Conservation (phyloP, 2,113 vertebrate genomes). For the Holacanthus passer region DNA sequence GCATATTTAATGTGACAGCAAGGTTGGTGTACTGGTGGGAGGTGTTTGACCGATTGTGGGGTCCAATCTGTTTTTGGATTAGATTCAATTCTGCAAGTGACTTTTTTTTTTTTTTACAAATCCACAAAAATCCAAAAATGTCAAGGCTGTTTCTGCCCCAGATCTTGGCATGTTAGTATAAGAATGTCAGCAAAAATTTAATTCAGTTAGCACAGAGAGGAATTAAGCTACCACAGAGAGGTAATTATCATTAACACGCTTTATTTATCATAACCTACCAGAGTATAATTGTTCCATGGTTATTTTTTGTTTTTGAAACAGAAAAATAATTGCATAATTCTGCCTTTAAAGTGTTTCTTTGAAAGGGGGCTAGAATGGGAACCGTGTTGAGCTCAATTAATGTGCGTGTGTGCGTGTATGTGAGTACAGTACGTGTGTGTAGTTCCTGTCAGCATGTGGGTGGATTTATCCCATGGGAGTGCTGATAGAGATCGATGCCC, state of each 20-base stretch:
- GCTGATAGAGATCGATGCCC: constrained; percentile 63
- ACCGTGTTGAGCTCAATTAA: constrained; percentile 23
- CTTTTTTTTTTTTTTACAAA: constrained; percentile 11
- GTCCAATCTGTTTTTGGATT: too few species aligned
- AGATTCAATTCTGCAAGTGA: not conserved
- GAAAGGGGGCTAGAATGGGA: not conserved
- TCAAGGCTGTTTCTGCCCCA: not conserved
- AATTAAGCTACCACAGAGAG: constrained; percentile 57
- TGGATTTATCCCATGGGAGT: constrained; percentile 56
- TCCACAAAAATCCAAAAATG: not conserved
- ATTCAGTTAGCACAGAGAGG: constrained; percentile 48
- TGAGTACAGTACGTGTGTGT: constrained; percentile 4
- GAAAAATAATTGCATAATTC: constrained; percentile 43
- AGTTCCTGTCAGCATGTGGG: constrained; percentile 50
- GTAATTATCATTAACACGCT: constrained; percentile 57
- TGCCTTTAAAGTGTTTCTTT: constrained; percentile 26
- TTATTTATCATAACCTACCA: constrained; percentile 59
- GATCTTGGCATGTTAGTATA: constrained; percentile 24
- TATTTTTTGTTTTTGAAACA: constrained; percentile 38
- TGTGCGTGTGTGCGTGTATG: constrained; percentile 23
- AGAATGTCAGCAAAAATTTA: constrained; percentile 44
- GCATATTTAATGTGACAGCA: too few species aligned
- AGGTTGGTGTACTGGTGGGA: too few species aligned
- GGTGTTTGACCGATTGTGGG: too few species aligned
- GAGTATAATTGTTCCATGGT: constrained; percentile 40